Conservation (phyloP, 1,140 invertebrate genomes). For the Pseudomyrmex gracilis region DNA sequence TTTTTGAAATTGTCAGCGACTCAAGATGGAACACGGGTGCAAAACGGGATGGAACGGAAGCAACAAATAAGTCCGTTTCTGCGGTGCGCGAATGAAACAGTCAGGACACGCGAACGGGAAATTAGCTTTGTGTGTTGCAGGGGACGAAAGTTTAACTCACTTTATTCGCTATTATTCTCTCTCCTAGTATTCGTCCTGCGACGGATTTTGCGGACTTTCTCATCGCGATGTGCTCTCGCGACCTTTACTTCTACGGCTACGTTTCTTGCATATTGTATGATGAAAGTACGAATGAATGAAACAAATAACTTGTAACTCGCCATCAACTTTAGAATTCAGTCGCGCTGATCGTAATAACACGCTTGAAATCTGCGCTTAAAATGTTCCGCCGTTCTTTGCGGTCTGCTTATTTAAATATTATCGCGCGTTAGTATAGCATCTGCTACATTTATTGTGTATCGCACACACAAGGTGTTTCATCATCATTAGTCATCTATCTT, state of each 20-base stretch:
- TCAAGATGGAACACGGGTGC: neutral
- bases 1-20: constrained; percentile 7
- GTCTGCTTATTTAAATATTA: constrained; percentile 11
- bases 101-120: constrained; percentile 60
- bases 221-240: constrained; percentile 28
- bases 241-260: constrained; percentile 20
- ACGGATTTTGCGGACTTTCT: constrained; percentile 39
- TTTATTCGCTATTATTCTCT: constrained; percentile 62
- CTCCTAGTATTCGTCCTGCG: constrained; percentile 12
- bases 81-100: constrained; percentile 46
- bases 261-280: constrained; percentile 39
- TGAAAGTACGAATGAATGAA: constrained; percentile 28
- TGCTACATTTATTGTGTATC: neutral
- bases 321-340: constrained; percentile 27
- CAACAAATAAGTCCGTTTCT: constrained; percentile 53
- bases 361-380: neutral
- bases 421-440: neutral
- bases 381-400: neutral
- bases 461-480: neutral
- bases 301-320: neutral
- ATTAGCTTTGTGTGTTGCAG: constrained; percentile 50
- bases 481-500: constrained; percentile 23
- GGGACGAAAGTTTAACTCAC: constrained; percentile 59
- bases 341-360: neutral
- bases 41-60: constrained; percentile 46